phyloP scores from a whole-genome alignment of 1,140 invertebrate genomes.

The Parapsyche elsis region DNA sequence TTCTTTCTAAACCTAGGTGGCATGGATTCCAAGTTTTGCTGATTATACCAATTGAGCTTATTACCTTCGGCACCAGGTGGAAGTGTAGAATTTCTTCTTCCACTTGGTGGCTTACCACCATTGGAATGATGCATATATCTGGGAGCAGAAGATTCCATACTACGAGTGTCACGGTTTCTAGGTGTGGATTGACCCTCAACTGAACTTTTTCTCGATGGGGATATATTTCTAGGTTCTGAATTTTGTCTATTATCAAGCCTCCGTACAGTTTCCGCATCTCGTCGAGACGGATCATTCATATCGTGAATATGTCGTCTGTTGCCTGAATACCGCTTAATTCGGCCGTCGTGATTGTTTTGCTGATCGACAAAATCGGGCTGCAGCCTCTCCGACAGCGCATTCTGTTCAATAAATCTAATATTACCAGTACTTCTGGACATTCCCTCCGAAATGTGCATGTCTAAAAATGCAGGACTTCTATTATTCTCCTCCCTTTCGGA shows the following conservation, averaged over 20 bases:
- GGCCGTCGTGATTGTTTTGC: slow-evolving; percentile 47
- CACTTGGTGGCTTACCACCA: slow-evolving; percentile 65
- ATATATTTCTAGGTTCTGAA: slow-evolving; percentile 65
- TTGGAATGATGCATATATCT: slow-evolving; percentile 58
- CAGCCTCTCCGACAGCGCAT: slow-evolving; percentile 21
- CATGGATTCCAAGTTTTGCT: slow-evolving; percentile 63
- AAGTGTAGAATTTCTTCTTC: slow-evolving; percentile 64
- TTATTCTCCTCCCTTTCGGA: slow-evolving; percentile 43
- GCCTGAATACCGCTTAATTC: slow-evolving; percentile 47
- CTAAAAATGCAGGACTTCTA: slow-evolving; percentile 41
- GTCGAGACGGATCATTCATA: slow-evolving; percentile 25
- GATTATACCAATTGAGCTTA: slow-evolving; percentile 57
- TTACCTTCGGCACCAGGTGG: slow-evolving; percentile 57
- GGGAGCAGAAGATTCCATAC: slow-evolving; percentile 66
- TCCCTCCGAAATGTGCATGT: not conserved
- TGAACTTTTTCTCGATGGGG: slow-evolving; percentile 58
- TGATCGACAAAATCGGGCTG: slow-evolving; percentile 27
- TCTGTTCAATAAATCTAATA: slow-evolving; percentile 8
- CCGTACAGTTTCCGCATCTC: slow-evolving; percentile 32
- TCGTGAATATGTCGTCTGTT: slow-evolving; percentile 44
- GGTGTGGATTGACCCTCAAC: slow-evolving; percentile 60
- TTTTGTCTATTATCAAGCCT: slow-evolving; percentile 62
- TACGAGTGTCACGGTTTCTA: slow-evolving; percentile 65
- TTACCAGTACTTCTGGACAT: slow-evolving; percentile 15
- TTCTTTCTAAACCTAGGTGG: slow-evolving; percentile 67